Evolutionary conservation across 1,140 invertebrate species (phyloP), one percentile per base, ranked within the genome.

Genomic region (Drosophila nannoptera): DNA sequence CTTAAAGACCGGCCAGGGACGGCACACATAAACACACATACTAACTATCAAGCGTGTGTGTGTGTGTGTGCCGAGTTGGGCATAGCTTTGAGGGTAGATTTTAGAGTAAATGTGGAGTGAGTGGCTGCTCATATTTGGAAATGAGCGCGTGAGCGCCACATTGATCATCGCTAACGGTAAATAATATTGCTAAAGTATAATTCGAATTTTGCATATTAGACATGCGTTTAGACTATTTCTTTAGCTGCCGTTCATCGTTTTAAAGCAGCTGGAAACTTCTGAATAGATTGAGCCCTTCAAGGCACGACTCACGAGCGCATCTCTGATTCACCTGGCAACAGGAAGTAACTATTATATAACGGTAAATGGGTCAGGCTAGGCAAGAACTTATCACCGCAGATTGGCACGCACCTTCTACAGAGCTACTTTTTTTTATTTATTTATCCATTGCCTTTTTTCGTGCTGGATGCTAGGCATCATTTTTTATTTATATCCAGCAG

Each of bases 291-390:
- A 48, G 5, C 0, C 11, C 22, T 16, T 12, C 3, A 4, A 22
- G 4, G 40, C 60, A 62, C 33, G 69, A 55, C 35, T 83, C 78
- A 82, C 72, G 71, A n/a, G 29, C 55, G 7, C 80, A 83, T 67
- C 62, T 14, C 59, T 65, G 31, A 59, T 49, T 54, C 54, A 43
- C 50, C 54, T 67, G 42, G 31, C 43, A 84, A 75, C 59, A 65
- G 80, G 75, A 80, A 63, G 80, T 50, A 73, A 83, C 72, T 76
- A 84, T 84, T 84, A 84, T 65, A 70, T 76, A 83, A 84, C 55
- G 49, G 49, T 31, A 80, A 78, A 83, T 73, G 53, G 81, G 73
- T 61, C 69, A 73, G 54, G 22, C 58, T 54, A 70, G 62, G 42
- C 45, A 48, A 52, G 48, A 66, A 70, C 48, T 66, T 59, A 66